A percentile compares a stretch with the other conserved stretches of the same genome.
phyloP scores from a whole-genome alignment of 2,797 vertebrate genomes.

The Melopsittacus undulatus region DNA sequence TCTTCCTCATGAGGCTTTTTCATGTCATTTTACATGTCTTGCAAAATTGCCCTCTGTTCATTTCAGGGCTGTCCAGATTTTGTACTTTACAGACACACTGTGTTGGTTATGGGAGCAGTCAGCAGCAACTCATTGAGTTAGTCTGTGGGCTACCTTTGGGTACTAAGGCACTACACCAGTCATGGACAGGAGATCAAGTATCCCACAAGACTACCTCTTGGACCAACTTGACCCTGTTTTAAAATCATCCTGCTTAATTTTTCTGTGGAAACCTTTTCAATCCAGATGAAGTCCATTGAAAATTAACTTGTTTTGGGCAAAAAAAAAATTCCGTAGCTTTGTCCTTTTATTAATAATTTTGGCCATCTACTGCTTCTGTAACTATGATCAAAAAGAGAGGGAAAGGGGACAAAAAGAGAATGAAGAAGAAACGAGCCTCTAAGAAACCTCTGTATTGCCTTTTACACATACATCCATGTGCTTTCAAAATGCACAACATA shows the following conservation, averaged over 20 bases:
- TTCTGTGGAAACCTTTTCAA: background rate
- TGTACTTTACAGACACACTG: background rate
- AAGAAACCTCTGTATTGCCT: background rate
- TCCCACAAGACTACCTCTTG: background rate
- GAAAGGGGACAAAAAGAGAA: background rate
- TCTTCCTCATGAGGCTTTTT: background rate
- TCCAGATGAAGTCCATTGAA: background rate
- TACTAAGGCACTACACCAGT: background rate
- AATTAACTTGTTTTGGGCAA: background rate
- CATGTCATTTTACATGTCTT: background rate
- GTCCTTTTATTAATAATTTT: background rate
- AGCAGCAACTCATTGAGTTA: background rate
- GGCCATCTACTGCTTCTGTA: background rate
- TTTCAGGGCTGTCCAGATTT: background rate
- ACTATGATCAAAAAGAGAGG: background rate
- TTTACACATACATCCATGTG: background rate
- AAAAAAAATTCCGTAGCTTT: background rate
- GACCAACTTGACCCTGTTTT: background rate
- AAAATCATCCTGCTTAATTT: background rate
- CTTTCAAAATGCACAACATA: background rate
- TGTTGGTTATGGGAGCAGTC: background rate
- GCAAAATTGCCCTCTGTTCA: background rate
- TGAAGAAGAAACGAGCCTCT: background rate
- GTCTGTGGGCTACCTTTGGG: rapidly evolving
- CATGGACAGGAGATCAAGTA: background rate